phyloP scores from a whole-genome alignment of 2,113 vertebrate genomes.

The Ceratotherium simum region DNA sequence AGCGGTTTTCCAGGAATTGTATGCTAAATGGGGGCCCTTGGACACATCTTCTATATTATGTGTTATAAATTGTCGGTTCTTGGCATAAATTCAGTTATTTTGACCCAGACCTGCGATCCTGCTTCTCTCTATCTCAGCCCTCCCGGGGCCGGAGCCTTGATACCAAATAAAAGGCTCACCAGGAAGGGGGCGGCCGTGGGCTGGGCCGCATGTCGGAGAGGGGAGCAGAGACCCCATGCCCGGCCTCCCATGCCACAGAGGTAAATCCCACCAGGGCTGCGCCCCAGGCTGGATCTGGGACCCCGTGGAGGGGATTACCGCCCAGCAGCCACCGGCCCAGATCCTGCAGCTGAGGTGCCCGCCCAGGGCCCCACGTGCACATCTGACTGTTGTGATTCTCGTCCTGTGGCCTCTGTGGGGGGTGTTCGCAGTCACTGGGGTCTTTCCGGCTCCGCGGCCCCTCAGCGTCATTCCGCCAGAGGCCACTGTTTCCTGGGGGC shows the following conservation, averaged over 20 bases:
- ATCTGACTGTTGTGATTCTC: rapidly evolving
- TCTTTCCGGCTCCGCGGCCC: neutral
- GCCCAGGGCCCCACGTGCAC: rapidly evolving
- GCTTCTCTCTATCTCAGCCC: neutral
- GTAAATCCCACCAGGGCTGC: neutral
- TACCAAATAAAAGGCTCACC: neutral
- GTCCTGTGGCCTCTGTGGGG: neutral
- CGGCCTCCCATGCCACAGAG: neutral
- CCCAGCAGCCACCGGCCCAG: rapidly evolving
- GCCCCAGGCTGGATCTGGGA: neutral
- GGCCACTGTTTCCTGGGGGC: neutral
- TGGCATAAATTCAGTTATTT: neutral
- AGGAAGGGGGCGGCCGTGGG: neutral
- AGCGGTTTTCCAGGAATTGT: neutral
- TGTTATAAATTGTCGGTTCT: neutral
- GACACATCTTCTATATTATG: neutral
- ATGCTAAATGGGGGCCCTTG: neutral
- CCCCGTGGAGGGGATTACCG: rapidly evolving
- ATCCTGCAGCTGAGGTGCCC: neutral
- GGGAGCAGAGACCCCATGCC: neutral
- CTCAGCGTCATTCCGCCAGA: neutral
- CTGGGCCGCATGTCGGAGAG: rapidly evolving
- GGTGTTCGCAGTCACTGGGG: neutral
- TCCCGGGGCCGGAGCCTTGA: rapidly evolving
- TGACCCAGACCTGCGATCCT: neutral